phyloP scores from a whole-genome alignment of 2,888 invertebrate genomes.

The Gryllus longicercus region DNA sequence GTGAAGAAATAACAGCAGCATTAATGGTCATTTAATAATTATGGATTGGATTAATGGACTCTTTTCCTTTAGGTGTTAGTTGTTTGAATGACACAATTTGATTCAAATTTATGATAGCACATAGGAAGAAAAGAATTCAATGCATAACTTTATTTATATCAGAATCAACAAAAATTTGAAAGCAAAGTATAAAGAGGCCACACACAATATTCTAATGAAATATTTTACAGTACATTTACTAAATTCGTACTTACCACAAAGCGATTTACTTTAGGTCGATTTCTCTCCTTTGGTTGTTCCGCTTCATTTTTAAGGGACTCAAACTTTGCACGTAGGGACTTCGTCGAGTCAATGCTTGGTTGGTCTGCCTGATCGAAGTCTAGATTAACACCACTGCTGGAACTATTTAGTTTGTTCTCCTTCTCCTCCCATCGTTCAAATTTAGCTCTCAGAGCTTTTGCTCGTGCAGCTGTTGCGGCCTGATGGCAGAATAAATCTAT shows the following conservation, averaged over 20 bases:
- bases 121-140: no score
- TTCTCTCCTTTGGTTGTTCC: conserved; percentile 51
- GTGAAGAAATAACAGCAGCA: no score
- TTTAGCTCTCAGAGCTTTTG: conserved; percentile 78
- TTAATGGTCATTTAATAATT: no score
- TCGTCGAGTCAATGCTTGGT: conserved; percentile 81
- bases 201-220: no score
- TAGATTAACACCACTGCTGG: conserved; percentile 36
- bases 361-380: conserved; percentile 58
- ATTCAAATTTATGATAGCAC: no score
- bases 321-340: conserved; percentile 65
- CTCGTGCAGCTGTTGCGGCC: conserved; percentile 75
- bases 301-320: conserved; percentile 69
- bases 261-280: conserved; percentile 75
- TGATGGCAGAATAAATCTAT: conserved; percentile 40
- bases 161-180: no score
- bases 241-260: conserved; percentile 74
- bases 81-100: no score
- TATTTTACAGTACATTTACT: background rate
- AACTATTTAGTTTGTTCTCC: conserved; percentile 48
- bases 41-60: no score
- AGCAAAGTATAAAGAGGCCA: no score
- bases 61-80: no score
- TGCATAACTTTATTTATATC: no score
- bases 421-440: conserved; percentile 83